phyloP scores from a whole-genome alignment of 2,113 vertebrate species.

The Heteronetta atricapilla region DNA sequence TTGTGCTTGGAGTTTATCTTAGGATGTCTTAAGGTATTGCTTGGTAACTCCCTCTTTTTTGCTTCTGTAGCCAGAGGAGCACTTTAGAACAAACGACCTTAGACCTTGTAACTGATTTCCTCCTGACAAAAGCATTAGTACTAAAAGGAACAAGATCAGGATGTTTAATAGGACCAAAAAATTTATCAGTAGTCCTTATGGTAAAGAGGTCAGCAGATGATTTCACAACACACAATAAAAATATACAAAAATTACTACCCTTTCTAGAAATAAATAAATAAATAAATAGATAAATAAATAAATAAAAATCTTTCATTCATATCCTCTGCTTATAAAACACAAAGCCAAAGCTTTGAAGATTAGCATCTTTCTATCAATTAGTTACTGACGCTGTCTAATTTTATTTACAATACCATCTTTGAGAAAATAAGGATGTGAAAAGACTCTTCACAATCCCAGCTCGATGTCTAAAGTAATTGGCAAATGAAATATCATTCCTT shows the following conservation, averaged over 20 bases:
- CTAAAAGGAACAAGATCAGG: slow-evolving; percentile 15
- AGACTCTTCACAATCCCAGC: neutral
- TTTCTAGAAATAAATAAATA: neutral
- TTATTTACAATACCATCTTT: neutral
- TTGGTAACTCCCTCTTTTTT: neutral
- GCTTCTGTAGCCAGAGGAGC: neutral
- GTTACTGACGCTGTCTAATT: neutral
- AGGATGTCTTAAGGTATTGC: neutral
- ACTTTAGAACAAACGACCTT: neutral
- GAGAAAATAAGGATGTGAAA: neutral
- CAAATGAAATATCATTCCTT: neutral
- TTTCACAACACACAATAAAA: neutral
- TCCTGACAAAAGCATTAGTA: slow-evolving; percentile 30
- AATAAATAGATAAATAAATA: neutral
- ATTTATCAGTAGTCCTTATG: neutral
- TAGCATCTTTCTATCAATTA: neutral
- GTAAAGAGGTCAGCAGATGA: neutral
- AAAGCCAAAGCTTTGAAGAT: neutral
- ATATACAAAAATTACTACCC: neutral
- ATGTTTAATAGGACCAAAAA: slow-evolving; percentile 4
- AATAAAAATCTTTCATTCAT: neutral
- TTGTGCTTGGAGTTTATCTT: neutral
- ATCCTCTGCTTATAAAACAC: neutral
- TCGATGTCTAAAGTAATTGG: neutral
- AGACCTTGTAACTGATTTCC: slow-evolving; percentile 3